Percentiles rank a stretch among this genome's conserved stretches.
Evolutionary conservation across 1,140 invertebrate genomes (phyloP).

Genomic region (Amyelois transitella): DNA sequence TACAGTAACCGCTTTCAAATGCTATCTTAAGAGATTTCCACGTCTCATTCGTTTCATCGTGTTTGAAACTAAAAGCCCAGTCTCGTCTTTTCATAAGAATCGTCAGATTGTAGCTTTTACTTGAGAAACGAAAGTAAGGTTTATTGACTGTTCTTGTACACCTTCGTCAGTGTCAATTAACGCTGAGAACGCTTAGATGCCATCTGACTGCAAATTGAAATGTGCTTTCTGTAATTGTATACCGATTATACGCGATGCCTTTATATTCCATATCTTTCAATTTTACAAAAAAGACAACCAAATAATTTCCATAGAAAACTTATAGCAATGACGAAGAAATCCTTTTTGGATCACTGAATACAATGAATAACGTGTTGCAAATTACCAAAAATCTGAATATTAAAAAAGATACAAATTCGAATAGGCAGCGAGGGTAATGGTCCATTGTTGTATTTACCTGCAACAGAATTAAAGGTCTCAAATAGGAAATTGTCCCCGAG

Average conservation of each 20-base stretch:
- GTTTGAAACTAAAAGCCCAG: conserved; percentile 8
- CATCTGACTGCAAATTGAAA: neutral
- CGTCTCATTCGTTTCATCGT: conserved; percentile 2
- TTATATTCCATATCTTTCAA: no score
- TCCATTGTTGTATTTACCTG: conserved; percentile 12
- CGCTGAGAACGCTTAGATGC: conserved; percentile 15
- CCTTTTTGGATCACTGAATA: no score
- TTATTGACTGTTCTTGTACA: conserved; percentile 23
- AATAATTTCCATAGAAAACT: no score
- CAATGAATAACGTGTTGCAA: neutral
- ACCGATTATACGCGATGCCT: no score
- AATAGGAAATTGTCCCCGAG: conserved; percentile 13
- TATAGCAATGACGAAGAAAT: no score
- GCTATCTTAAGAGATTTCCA: conserved; percentile 12
- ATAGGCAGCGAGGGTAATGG: conserved; percentile 5
- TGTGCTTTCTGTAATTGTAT: neutral
- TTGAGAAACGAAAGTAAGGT: conserved; percentile 18
- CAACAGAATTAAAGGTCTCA: conserved; percentile 7
- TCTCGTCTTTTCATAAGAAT: conserved; percentile 6
- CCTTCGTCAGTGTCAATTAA: conserved; percentile 59
- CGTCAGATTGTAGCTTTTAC: neutral
- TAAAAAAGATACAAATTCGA: conserved; percentile 2
- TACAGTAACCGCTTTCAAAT: conserved; percentile 19
- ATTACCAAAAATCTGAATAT: neutral
- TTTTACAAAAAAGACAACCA: no score